Conservation (phyloP, 1,140 invertebrate genomes). For the Ceratitis capitata region DNA sequence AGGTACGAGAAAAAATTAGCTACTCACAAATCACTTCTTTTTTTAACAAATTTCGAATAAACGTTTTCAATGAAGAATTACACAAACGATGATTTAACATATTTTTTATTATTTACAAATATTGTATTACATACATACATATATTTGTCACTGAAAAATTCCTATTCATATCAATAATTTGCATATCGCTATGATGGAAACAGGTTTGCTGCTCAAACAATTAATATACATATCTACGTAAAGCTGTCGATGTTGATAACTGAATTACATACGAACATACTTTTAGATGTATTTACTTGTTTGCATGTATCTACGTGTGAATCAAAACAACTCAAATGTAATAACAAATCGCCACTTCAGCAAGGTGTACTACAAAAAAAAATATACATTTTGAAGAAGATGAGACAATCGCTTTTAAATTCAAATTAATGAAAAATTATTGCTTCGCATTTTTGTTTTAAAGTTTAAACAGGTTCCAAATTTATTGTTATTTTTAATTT, state of each 20-base stretch:
- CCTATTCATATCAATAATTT: neutral
- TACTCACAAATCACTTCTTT: no score
- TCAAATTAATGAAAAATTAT: neutral
- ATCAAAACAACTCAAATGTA: neutral
- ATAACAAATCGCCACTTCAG: neutral
- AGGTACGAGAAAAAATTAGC: no score
- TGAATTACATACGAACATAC: neutral
- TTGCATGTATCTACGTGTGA: neutral
- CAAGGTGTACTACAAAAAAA: neutral
- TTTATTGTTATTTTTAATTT: neutral
- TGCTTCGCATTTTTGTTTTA: neutral
- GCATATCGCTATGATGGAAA: neutral
- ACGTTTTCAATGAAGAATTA: neutral
- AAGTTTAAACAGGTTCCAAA: neutral
- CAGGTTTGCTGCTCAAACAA: neutral
- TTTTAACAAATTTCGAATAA: neutral
- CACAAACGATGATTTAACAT: neutral
- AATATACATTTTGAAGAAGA: neutral
- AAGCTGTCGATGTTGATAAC: slow-evolving; percentile 18
- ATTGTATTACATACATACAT: no score
- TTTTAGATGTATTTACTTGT: neutral
- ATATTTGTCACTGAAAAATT: neutral
- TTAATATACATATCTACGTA: no score
- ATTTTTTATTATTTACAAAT: neutral
- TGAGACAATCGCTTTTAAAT: neutral